phyloP scores from a whole-genome alignment of 1,140 invertebrate genomes.

The Drosophila setifemur region DNA sequence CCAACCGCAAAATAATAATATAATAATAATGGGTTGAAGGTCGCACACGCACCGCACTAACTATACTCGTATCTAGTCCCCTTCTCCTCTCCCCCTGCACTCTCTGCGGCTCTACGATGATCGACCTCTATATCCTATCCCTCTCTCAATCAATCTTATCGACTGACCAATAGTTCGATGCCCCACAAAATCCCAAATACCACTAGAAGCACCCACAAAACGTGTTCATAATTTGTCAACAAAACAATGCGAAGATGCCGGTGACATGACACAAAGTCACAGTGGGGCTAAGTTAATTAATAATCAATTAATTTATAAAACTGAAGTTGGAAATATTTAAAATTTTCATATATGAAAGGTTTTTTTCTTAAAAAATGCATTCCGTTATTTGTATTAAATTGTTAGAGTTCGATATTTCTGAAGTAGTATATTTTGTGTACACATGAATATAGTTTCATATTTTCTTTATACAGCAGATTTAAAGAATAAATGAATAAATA shows the following conservation, averaged over 20 bases:
- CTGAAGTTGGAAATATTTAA: no score
- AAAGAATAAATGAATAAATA: no score
- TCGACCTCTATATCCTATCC: no score
- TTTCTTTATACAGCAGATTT: no score
- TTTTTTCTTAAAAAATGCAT: not conserved
- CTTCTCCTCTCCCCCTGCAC: not conserved
- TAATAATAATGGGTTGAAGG: conserved; percentile 5
- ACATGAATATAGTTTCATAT: no score
- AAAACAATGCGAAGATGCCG: conserved; percentile 9
- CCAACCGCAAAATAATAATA: not conserved
- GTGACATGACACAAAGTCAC: conserved; percentile 4
- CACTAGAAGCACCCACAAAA: conserved; percentile 24
- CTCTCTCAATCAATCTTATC: conserved; percentile 11
- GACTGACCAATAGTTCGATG: conserved; percentile 14
- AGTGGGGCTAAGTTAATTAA: conserved; percentile 1
- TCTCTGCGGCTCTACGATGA: no score
- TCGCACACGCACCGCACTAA: not conserved
- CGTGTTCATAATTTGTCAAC: conserved; percentile 62
- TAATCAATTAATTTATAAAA: not conserved
- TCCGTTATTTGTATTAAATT: no score
- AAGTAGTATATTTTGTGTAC: no score
- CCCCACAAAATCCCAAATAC: conserved; percentile 6
- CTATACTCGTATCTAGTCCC: no score
- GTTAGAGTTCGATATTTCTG: no score
- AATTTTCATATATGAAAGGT: not conserved